Percentiles rank a stretch among this genome's conserved stretches.
Evolutionary conservation across 2,113 vertebrate genomes (phyloP).

Genomic region (Platysteira castanea): DNA sequence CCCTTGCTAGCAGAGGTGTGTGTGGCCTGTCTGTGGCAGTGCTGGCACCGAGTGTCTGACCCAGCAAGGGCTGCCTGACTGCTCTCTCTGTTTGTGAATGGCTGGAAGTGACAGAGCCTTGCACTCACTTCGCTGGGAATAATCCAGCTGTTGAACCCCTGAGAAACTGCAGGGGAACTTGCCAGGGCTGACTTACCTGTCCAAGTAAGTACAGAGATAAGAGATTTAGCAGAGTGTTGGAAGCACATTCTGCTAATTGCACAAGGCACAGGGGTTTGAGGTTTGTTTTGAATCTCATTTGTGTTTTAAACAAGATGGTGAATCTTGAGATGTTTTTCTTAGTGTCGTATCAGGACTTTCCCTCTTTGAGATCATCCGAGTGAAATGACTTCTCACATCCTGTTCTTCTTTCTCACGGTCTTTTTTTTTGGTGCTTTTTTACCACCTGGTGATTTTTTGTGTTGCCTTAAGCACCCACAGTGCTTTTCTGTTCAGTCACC

Average conservation of each 20-base stretch:
- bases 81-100: neutral
- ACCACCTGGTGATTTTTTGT: neutral
- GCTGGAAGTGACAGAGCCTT: neutral
- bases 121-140: accelerated
- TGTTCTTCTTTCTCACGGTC: neutral
- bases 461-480: neutral
- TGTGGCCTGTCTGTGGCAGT: neutral
- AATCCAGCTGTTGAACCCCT: neutral
- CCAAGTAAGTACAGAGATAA: neutral
- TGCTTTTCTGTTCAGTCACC: neutral
- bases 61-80: neutral
- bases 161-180: neutral
- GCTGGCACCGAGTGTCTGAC: neutral
- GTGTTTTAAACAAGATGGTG: neutral
- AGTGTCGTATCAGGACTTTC: neutral
- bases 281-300: neutral
- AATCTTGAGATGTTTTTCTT: neutral
- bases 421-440: neutral
- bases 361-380: neutral
- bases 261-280: neutral
- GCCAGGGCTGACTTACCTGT: neutral
- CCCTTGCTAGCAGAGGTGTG: neutral
- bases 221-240: neutral
- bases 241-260: neutral
- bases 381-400: neutral